Evolutionary conservation across 2,888 invertebrate species (phyloP).

Genomic region (Emesis castigata): DNA sequence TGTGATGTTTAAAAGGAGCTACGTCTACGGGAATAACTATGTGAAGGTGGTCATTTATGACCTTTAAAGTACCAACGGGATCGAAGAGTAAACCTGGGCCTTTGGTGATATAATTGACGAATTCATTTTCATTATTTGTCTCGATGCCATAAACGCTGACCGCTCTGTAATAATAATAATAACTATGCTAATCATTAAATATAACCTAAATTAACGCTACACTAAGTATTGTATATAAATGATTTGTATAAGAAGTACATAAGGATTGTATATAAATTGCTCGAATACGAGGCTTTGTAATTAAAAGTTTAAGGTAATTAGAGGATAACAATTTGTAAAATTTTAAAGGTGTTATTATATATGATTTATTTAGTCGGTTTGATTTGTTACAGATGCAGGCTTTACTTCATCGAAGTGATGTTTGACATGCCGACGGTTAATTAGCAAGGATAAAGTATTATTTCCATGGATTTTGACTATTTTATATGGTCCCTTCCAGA

Average conservation of each 20-base stretch:
- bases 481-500: too few relatives aligned
- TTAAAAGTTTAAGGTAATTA: too few relatives aligned
- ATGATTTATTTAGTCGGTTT: too few relatives aligned
- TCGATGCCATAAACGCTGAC: neutral
- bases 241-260: too few relatives aligned
- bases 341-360: too few relatives aligned
- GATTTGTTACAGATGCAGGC: too few relatives aligned
- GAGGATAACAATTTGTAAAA: too few relatives aligned
- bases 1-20: neutral
- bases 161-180: neutral
- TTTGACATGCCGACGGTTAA: too few relatives aligned
- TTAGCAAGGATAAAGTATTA: neutral
- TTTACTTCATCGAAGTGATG: too few relatives aligned
- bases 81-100: slow-evolving; percentile 21
- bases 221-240: too few relatives aligned
- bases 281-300: too few relatives aligned
- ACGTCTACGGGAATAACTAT: slow-evolving; percentile 7
- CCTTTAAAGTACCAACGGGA: slow-evolving; percentile 4
- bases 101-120: slow-evolving; percentile 9
- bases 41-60: slow-evolving; percentile 12
- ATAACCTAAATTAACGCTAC: neutral
- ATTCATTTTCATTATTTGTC: neutral
- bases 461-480: neutral
- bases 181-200: neutral
- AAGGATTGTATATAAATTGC: too few relatives aligned